Base-by-base conservation (phyloP, 2,797 vertebrate species). In the Enteromius trimaculatus region DNA sequence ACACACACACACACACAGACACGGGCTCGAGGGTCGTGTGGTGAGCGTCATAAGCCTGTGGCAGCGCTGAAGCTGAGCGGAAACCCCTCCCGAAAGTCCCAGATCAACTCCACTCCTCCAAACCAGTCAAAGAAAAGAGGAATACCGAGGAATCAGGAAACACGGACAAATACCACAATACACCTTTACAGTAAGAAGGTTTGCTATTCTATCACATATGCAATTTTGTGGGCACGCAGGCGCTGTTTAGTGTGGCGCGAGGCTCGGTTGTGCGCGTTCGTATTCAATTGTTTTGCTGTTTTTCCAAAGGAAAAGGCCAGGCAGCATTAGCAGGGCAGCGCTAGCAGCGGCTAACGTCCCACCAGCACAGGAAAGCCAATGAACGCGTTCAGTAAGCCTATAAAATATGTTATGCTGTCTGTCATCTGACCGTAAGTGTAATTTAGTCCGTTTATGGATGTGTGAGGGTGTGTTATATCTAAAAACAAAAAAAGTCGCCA, bases 1-100 rank as follows among this genome's bases (percentile, higher is more conserved):
- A 19, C 77, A 68, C 42, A 47, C 44, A 26, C 44, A 26, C 55
- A 5, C 55, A 58, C n/a, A 58, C 65, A 5, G 68, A 76, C 64
- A 77, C 37, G 58, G 47, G 70, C 13, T 82, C 34, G 17, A 78
- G 84, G 84, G 80, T 84, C 77, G 79, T 79, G 86, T 53, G 49
- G 80, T 80, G 84, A 85, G 88, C 90, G 87, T 89, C 88, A 88
- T 83, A 85, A 68, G 64, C 60, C 86, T 80, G 79, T 83, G 86
- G 79, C 79, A 80, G 80, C 60, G 64, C 75, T 60, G 81, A 76
- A 88, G 89, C 85, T 70, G 84, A 89, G 87, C 90, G 90, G 90
- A 91, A 91, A 88, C 90, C 87, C 90, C 90, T 89, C 90, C 90
- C 89, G 89, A 89, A 34, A 34, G 81, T 89, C 88, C 87, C 82